phyloP scores from a whole-genome alignment of 2,888 invertebrate species.

The Drosophila percnosoma region DNA sequence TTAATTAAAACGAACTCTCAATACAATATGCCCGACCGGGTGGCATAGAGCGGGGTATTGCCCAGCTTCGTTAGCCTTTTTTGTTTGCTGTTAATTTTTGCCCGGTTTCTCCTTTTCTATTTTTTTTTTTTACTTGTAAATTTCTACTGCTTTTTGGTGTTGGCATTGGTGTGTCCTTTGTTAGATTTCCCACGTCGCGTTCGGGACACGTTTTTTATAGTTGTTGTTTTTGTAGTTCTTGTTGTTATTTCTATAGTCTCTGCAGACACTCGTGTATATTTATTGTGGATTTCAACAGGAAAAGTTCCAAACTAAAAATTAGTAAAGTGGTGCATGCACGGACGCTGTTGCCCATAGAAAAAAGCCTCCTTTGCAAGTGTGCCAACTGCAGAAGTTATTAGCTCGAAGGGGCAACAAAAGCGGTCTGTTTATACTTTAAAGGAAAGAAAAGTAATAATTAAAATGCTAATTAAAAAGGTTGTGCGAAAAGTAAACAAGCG shows the following conservation, averaged over 20 bases:
- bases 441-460: neutral
- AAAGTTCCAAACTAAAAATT: conserved; percentile 76
- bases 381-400: conserved; percentile 71
- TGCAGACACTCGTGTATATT: conserved; percentile 64
- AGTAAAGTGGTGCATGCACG: conserved; percentile 59
- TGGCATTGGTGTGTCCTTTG: conserved; percentile 63
- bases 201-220: conserved; percentile 52
- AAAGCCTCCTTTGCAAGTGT: conserved; percentile 51
- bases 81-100: conserved; percentile 75
- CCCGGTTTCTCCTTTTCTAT: conserved; percentile 25
- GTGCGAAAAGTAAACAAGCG: neutral
- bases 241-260: conserved; percentile 48
- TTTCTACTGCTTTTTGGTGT: conserved; percentile 25
- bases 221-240: conserved; percentile 24
- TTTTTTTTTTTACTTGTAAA: conserved; percentile 20
- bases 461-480: too few relatives aligned
- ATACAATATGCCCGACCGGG: conserved; percentile 70
- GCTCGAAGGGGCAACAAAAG: conserved; percentile 18
- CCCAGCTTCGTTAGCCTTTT: conserved; percentile 54
- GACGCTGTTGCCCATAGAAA: conserved; percentile 49
- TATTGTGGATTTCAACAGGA: conserved; percentile 67
- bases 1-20: conserved; percentile 80
- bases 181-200: conserved; percentile 72
- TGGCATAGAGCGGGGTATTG: conserved; percentile 11
- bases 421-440: neutral